A percentile compares a stretch with the other conserved stretches of the same genome.
Evolutionary conservation across 2,113 vertebrate genomes (phyloP).

Genomic region (Peromyscus maniculatus): DNA sequence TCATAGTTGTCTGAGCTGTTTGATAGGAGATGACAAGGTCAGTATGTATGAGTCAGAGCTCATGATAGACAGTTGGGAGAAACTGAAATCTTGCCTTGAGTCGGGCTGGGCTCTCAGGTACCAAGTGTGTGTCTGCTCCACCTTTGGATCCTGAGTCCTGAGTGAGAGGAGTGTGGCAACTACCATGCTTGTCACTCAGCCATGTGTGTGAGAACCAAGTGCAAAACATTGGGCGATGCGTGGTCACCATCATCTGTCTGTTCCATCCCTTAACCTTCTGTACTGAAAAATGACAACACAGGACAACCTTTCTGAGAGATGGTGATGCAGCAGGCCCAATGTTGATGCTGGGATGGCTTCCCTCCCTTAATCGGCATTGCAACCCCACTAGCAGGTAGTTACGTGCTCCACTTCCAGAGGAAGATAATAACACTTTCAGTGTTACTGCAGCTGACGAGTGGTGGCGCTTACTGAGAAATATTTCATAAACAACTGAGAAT

Average conservation of each 20-base stretch:
- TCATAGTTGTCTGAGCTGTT: not conserved
- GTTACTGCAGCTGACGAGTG: not conserved
- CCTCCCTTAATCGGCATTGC: not conserved
- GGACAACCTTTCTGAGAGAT: not conserved
- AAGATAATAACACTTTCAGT: not conserved
- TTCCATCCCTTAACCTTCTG: not conserved
- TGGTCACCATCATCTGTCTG: not conserved
- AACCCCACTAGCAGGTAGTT: not conserved
- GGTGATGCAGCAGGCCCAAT: not conserved
- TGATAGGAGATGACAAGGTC: not conserved
- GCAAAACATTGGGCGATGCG: not conserved
- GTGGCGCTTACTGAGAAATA: not conserved
- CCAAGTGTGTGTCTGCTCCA: not conserved
- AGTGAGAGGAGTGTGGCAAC: not conserved
- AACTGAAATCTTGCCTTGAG: not conserved
- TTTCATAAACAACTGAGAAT: not conserved
- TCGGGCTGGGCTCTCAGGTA: not conserved
- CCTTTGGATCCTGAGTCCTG: accelerated
- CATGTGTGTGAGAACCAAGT: not conserved
- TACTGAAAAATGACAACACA: not conserved
- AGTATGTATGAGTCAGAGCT: not conserved
- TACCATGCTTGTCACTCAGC: not conserved
- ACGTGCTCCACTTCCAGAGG: not conserved
- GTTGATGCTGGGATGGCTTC: not conserved
- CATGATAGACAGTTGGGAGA: not conserved